A percentile compares a stretch with the other conserved stretches of the same genome.
These are phyloP conservation scores for Corythornis madagascariensis DNA, from an alignment of 2,113 vertebrate genomes.

Conservation along the genomic window DNA sequence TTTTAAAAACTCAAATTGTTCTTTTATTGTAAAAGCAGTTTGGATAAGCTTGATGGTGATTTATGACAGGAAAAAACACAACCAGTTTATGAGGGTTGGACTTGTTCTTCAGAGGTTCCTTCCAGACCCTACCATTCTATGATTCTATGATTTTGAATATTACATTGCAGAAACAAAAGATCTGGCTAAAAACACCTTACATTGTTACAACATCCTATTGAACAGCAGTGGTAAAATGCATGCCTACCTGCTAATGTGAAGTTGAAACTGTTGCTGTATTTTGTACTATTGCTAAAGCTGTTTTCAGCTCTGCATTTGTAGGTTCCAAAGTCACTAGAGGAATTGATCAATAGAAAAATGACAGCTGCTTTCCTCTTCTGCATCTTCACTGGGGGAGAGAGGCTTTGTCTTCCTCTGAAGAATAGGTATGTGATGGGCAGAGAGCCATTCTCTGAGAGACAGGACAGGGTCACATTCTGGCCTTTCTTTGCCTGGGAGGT, in stretches of 20 bases:
- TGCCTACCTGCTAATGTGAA: slow-evolving; percentile 56
- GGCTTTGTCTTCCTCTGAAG: slow-evolving; percentile 18
- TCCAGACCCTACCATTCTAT: too few species aligned
- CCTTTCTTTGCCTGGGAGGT: background rate
- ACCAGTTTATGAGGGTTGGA: too few species aligned
- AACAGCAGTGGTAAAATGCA: accelerated
- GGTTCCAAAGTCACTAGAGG: background rate
- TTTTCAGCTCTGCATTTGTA: slow-evolving; percentile 67
- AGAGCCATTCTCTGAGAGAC: slow-evolving; percentile 1
- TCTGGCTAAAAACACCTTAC: background rate
- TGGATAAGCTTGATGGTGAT: too few species aligned
- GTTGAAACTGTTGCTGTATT: slow-evolving; percentile 50
- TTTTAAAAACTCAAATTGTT: background rate
- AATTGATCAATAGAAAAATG: slow-evolving; percentile 30
- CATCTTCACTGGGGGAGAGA: background rate
- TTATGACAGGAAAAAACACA: too few species aligned
- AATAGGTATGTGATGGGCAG: slow-evolving; percentile 55
- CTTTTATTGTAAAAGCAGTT: background rate
- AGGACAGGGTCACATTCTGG: slow-evolving; percentile 17
- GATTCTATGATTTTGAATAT: background rate
- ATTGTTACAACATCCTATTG: background rate
- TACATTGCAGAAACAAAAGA: background rate
- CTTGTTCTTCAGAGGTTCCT: too few species aligned
- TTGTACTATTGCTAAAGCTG: background rate
- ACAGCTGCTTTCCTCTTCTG: slow-evolving; percentile 34